Evolutionary conservation across 2,797 vertebrate species (phyloP).

Genomic region (Acropternis orthonyx): DNA sequence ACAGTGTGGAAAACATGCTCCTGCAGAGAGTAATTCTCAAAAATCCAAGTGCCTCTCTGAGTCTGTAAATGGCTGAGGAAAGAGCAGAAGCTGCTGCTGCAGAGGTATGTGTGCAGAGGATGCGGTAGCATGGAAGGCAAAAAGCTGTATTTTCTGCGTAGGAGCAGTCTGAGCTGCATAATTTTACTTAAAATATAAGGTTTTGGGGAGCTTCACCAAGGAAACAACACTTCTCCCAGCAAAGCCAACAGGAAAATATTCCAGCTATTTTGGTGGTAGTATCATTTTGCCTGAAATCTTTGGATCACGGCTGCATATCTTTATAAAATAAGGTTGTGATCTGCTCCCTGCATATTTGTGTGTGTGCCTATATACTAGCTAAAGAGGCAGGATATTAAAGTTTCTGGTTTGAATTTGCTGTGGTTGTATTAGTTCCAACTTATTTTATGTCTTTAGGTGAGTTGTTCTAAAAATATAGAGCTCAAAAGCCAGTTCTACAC

Average conservation of each 20-base stretch:
- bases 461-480: neutral
- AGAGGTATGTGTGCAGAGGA: neutral
- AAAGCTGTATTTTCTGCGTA: conserved; percentile 36
- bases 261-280: neutral
- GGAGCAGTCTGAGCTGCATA: conserved; percentile 50
- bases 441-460: neutral
- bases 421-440: neutral
- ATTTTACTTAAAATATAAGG: conserved; percentile 43
- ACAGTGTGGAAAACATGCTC: neutral
- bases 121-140: neutral
- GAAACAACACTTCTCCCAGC: conserved; percentile 38
- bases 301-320: neutral
- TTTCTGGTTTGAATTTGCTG: neutral
- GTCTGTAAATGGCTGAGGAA: conserved; percentile 12
- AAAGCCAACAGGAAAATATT: conserved; percentile 46
- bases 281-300: neutral
- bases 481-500: neutral
- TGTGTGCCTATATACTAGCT: neutral
- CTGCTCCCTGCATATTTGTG: neutral
- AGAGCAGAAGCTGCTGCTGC: conserved; percentile 1
- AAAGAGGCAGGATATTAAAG: neutral
- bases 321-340: neutral
- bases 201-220: conserved; percentile 46
- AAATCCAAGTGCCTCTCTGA: neutral
- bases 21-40: neutral